Base-by-base conservation (phyloP, 2,888 invertebrate species). In the Leptopilina syphax region DNA sequence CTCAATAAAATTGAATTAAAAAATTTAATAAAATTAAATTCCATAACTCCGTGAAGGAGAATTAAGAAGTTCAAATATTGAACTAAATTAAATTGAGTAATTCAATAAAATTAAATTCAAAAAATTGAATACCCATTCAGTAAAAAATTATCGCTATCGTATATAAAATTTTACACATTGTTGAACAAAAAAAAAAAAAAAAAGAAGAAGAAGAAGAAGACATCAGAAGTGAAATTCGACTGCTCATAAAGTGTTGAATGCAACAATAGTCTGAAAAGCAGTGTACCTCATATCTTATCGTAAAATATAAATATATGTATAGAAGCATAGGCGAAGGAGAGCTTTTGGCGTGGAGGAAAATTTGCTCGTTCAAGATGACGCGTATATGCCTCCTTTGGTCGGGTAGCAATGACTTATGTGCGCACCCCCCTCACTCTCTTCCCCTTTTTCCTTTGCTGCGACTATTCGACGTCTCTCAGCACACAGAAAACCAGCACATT, bases 201-300 rank as follows among this genome's bases (percentile, higher is more conserved):
- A 0, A 34, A 34, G 4, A 34, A 34, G 34, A 34, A 34, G 34
- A 34, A 34, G 34, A 18, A 47, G 18, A 60, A 60, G 18, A 18
- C 79, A 77, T 83, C 81, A 65, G 3, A 34, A 60, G 60, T 76
- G 80, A 50, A 7, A 54, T 70, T 70, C 50, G 27, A 70, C 68
- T 70, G 50, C 50, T 54, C 68, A 70, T 70, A 70, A 65, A 34
- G 65, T 77, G 65, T 12, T 47, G 47, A 44, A 27, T 60, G 80
- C 81, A 85, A 85, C 84, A 85, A 84, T 81, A 76, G 80, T 41
- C 10, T 65, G 65, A 34, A 44, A 44, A n/a, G 1, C 5, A 34
- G n/a, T 54, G 24, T 88, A 88, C 85, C 87, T 87, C 86, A 84
- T 85, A 87, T 87, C 86, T 87, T 88, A 88, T 88, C 88, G 85